Conservation (phyloP, 2,888 invertebrate genomes). For the Schizotus pectinicornis region DNA sequence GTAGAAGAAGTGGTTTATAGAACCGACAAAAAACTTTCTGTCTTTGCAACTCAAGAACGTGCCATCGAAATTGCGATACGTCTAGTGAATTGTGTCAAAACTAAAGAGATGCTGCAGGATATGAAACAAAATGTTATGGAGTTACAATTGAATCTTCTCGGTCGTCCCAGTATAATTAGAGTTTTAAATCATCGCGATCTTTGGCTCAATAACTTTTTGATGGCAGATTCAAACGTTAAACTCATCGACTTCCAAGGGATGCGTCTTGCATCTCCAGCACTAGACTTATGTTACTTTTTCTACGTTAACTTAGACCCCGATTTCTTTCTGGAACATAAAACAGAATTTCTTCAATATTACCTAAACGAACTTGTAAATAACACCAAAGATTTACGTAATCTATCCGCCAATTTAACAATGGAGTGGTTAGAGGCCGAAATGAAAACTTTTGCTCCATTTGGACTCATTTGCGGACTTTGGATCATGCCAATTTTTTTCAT, state of each 20-base stretch:
- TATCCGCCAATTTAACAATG: neutral
- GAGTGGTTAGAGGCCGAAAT: conserved; percentile 3
- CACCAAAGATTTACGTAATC: neutral
- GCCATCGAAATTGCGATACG: neutral
- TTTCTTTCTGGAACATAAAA: neutral
- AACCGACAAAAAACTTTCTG: neutral
- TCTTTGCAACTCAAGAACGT: neutral
- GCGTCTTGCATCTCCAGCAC: conserved; percentile 3
- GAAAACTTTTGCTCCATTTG: conserved; percentile 1
- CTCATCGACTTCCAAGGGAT: conserved; percentile 3
- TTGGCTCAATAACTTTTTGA: neutral
- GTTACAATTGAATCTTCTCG: neutral
- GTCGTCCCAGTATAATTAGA: neutral
- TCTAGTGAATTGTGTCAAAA: neutral
- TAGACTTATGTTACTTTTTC: conserved; percentile 7
- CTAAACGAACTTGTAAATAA: neutral
- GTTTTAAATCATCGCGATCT: conserved; percentile 3
- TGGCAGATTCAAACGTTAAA: neutral
- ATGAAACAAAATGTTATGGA: neutral
- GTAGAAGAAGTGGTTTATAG: neutral
- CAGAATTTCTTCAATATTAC: neutral
- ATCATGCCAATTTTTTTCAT: conserved; percentile 1
- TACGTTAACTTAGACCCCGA: conserved; percentile 1
- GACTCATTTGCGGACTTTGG: conserved; percentile 1
- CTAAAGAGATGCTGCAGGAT: neutral